Percentiles rank a stretch among this genome's conserved stretches.
phyloP scores from a whole-genome alignment of 2,888 invertebrate species.

The Ochropleura leucogaster region DNA sequence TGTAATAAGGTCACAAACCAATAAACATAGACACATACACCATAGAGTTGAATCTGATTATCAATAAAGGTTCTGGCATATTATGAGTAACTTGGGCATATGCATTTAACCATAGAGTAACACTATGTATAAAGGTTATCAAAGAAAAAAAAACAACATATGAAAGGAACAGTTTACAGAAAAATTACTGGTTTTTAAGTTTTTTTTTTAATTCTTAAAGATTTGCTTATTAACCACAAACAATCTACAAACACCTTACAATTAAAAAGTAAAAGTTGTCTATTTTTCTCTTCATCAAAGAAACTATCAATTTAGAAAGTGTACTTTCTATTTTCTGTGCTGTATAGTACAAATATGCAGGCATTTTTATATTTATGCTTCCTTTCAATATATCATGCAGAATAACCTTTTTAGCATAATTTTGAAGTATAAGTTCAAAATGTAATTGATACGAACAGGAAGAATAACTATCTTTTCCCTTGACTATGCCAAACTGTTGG shows the following conservation, averaged over 20 bases:
- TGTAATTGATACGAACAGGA: neutral
- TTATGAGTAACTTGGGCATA: too few species aligned
- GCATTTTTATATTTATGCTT: neutral
- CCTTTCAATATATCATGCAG: neutral
- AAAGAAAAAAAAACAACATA: too few species aligned
- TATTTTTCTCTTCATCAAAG: neutral
- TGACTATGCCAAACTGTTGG: neutral
- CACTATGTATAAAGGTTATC: too few species aligned
- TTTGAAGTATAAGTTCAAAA: neutral
- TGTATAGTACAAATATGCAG: neutral
- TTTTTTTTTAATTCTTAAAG: neutral
- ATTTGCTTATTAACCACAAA: neutral
- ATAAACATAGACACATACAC: too few species aligned
- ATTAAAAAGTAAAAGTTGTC: conserved; percentile 33
- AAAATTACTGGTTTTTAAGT: too few species aligned
- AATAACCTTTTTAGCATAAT: neutral
- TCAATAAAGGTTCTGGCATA: too few species aligned
- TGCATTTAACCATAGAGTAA: too few species aligned
- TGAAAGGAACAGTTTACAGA: too few species aligned
- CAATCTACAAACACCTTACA: neutral
- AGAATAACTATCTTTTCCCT: neutral
- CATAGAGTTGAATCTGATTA: too few species aligned
- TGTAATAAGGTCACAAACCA: too few species aligned
- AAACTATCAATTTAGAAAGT: conserved; percentile 37
- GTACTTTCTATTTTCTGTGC: conserved; percentile 31